Evolutionary conservation across 2,888 invertebrate species (phyloP).

Genomic region (Meteorus cinctellus): DNA sequence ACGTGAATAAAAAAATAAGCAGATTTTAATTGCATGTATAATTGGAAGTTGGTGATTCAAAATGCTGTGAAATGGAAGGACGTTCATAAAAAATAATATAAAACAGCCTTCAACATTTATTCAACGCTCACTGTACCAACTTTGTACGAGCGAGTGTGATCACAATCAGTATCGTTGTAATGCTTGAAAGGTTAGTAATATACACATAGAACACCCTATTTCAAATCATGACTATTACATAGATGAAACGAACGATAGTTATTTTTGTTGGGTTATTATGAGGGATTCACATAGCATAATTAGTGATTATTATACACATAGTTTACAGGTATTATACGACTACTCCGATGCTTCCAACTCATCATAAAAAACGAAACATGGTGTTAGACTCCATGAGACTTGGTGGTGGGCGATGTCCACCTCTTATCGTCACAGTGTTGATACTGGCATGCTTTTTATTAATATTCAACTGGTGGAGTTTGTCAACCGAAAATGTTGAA

Average conservation of each 20-base stretch:
- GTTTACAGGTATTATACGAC: background rate
- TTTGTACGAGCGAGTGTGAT: background rate
- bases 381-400: constrained; percentile 71
- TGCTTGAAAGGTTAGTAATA: background rate
- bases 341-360: constrained; percentile 5
- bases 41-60: background rate
- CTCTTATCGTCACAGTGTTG: constrained; percentile 68
- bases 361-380: constrained; percentile 53
- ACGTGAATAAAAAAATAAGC: constrained; percentile 8
- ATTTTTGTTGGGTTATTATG: background rate
- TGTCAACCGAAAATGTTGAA: constrained; percentile 69
- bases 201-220: no score
- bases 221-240: no score
- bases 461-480: constrained; percentile 70
- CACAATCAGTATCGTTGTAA: background rate
- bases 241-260: background rate
- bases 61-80: background rate
- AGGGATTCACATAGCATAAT: background rate
- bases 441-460: constrained; percentile 67
- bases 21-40: background rate
- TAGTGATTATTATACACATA: background rate
- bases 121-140: background rate
- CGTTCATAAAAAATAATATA: background rate
- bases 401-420: constrained; percentile 70
- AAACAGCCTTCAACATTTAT: background rate